Evolutionary conservation across 2,797 vertebrate genomes (phyloP).

Genomic region (Sebastes taczanowskii): DNA sequence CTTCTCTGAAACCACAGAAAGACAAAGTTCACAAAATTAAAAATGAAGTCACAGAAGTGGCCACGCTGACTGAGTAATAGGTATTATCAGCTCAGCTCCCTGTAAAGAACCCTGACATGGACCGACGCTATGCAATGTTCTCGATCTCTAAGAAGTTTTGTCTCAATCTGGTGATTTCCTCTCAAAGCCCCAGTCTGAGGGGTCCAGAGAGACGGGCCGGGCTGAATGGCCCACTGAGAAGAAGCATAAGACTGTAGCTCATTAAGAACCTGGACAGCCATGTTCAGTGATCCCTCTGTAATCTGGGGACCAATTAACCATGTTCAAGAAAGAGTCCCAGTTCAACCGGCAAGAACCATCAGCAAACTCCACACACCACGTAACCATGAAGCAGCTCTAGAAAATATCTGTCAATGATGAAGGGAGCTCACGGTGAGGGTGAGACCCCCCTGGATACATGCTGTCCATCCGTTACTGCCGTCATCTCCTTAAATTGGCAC

Average conservation of each 20-base stretch:
- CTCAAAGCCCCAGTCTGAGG: neutral
- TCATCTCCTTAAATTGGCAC: slow-evolving; percentile 21
- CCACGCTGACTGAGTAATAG: neutral
- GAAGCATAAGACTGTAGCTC: slow-evolving; percentile 48
- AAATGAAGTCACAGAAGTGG: neutral
- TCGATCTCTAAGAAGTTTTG: neutral
- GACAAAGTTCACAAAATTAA: neutral
- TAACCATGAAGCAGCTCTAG: slow-evolving; percentile 25
- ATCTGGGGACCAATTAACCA: slow-evolving; percentile 81
- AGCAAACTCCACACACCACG: slow-evolving; percentile 7
- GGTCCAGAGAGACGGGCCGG: slow-evolving; percentile 1
- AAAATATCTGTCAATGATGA: slow-evolving; percentile 46
- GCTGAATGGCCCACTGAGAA: slow-evolving; percentile 9
- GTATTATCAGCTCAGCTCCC: neutral
- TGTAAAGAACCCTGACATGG: neutral
- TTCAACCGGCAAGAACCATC: slow-evolving; percentile 6
- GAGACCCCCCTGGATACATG: slow-evolving; percentile 6
- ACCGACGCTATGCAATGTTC: neutral
- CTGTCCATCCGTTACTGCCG: slow-evolving; percentile 17
- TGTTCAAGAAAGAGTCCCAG: slow-evolving; percentile 54
- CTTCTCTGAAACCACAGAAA: neutral
- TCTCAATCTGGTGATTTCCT: slow-evolving; percentile 29
- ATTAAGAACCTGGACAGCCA: slow-evolving; percentile 71
- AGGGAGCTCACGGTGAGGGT: slow-evolving; percentile 32
- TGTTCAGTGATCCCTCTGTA: slow-evolving; percentile 65